Percentiles rank a stretch among this genome's conserved stretches.
Evolutionary conservation across 1,140 invertebrate species (phyloP).

Genomic region (Theocolax elegans): DNA sequence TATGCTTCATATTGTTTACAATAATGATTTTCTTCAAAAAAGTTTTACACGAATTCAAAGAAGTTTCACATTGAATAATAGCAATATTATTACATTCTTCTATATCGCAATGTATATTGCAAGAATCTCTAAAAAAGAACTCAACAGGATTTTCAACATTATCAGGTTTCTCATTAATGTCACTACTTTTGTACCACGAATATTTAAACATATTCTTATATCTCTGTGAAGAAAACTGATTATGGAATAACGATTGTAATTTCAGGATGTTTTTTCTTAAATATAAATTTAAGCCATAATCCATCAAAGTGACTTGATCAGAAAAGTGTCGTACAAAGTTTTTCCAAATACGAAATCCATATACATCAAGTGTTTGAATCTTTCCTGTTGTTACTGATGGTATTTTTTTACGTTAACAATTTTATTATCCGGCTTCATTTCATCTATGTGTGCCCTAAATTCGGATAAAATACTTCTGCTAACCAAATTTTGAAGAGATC

Average conservation of each 20-base stretch:
- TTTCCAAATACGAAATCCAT: no score
- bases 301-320: slow-evolving; percentile 13
- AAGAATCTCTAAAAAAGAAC: not conserved
- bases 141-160: not conserved
- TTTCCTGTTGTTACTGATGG: no score
- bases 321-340: no score
- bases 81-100: no score
- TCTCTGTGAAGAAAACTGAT: slow-evolving; percentile 5
- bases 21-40: no score
- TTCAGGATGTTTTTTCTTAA: slow-evolving; percentile 40
- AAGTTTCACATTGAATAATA: no score
- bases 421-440: no score
- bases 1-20: no score
- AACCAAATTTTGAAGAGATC: not conserved
- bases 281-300: slow-evolving; percentile 38
- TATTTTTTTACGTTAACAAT: no score
- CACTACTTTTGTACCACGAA: not conserved
- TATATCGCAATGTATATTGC: not conserved
- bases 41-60: no score
- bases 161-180: not conserved
- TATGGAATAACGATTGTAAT: slow-evolving; percentile 29
- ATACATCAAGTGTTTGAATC: no score
- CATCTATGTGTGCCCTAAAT: no score
- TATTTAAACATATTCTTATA: slow-evolving; percentile 10
- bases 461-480: slow-evolving; percentile 32